These are phyloP conservation scores for Glaucidium brasilianum DNA, from an alignment of 2,113 vertebrate genomes.

Conservation along the genomic window DNA sequence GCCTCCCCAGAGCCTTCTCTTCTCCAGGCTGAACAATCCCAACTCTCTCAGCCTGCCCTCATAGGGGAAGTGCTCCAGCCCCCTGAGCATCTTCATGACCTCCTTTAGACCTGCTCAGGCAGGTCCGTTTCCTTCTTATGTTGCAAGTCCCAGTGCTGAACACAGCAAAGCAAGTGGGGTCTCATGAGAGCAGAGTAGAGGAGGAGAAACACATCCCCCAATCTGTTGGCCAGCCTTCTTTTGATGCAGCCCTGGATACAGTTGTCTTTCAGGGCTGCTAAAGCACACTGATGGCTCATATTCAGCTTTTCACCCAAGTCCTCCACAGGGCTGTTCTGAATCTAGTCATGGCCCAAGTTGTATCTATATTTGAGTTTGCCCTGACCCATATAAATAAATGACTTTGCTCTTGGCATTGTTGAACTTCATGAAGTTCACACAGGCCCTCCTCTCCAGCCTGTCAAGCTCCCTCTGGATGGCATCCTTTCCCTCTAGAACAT, in stretches of 20 bases:
- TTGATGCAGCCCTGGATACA: not conserved
- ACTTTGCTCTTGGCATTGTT: not conserved
- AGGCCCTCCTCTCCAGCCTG: not conserved
- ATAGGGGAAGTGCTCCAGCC: not conserved
- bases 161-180: not conserved
- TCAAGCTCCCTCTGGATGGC: no score
- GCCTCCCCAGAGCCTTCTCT: not conserved
- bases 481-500: not conserved
- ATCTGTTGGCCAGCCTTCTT: not conserved
- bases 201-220: not conserved
- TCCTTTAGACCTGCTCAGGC: not conserved
- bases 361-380: not conserved
- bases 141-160: not conserved
- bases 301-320: not conserved
- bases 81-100: not conserved
- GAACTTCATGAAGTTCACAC: not conserved
- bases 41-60: not conserved
- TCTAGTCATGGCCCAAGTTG: not conserved
- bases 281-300: not conserved
- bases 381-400: not conserved
- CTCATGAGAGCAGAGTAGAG: not conserved
- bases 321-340: not conserved
- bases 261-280: not conserved
- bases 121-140: not conserved
- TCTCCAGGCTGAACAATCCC: not conserved